A percentile compares a stretch with the other conserved stretches of the same genome.
Conservation (phyloP, 2,797 vertebrate species). For the Enteromius trimaculatus region DNA sequence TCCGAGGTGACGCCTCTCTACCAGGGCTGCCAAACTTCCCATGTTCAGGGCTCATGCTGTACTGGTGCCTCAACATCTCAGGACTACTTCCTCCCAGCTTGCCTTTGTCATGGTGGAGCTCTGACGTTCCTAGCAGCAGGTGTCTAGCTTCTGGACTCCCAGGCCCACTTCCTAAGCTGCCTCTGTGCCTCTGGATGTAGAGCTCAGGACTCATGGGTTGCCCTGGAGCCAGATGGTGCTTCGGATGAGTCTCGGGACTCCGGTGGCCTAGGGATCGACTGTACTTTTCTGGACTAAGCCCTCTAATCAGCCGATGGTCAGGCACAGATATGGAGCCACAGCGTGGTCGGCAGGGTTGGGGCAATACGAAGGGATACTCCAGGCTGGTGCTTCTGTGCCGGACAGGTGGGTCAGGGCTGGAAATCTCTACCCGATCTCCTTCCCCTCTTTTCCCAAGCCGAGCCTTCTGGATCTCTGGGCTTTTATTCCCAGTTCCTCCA, state of each 20-base stretch:
- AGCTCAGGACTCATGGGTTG: constrained; percentile 85
- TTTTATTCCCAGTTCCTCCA: constrained; percentile 63
- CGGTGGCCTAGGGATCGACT: constrained; percentile 79
- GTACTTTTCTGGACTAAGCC: constrained; percentile 91
- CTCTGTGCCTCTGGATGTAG: constrained; percentile 87
- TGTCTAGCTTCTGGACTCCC: constrained; percentile 90
- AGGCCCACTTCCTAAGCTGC: constrained; percentile 77
- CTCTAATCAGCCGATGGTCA: constrained; percentile 86
- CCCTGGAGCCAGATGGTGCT: constrained; percentile 69
- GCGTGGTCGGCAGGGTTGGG: constrained; percentile 81
- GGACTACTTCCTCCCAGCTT: constrained; percentile 84
- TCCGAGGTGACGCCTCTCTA: constrained; percentile 87
- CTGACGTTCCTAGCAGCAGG: constrained; percentile 80
- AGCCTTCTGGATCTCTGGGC: constrained; percentile 82
- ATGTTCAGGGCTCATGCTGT: constrained; percentile 86
- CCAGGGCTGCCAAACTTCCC: constrained; percentile 87
- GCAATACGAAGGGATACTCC: constrained; percentile 83
- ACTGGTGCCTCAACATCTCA: constrained; percentile 91
- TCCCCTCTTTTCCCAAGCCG: constrained; percentile 65
- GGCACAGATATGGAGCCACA: constrained; percentile 84
- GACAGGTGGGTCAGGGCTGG: constrained; percentile 76
- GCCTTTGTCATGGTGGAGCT: constrained; percentile 86
- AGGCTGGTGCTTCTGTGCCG: constrained; percentile 90
- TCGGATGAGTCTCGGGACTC: constrained; percentile 83
- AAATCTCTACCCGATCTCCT: constrained; percentile 67